phyloP scores from a whole-genome alignment of 2,888 invertebrate species.

The Anorthoa munda region DNA sequence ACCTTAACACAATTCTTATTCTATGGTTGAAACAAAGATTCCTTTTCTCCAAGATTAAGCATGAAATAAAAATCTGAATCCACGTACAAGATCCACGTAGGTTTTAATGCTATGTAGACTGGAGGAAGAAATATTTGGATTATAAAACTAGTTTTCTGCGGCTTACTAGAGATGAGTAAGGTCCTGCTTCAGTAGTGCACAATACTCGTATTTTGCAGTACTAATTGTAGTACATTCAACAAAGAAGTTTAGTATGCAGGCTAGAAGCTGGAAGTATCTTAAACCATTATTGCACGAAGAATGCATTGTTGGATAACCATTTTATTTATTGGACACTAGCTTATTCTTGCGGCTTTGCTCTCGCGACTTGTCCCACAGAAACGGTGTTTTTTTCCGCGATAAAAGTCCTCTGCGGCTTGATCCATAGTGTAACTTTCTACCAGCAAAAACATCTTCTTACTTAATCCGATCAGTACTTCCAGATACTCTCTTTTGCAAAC shows the following conservation, averaged over 20 bases:
- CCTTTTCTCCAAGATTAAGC: neutral
- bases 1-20: neutral
- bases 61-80: constrained; percentile 30
- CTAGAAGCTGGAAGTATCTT: neutral
- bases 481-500: too few species aligned
- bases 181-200: constrained; percentile 23
- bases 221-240: neutral
- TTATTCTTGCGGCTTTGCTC: too few species aligned
- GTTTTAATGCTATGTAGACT: constrained; percentile 13
- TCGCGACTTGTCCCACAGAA: too few species aligned
- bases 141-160: constrained; percentile 47
- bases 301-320: too few species aligned
- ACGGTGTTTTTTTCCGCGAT: too few species aligned
- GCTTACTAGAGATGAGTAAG: constrained; percentile 35
- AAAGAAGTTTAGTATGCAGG: neutral
- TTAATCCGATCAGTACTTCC: too few species aligned
- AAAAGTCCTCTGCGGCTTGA: too few species aligned
- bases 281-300: neutral
- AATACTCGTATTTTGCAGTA: constrained; percentile 23
- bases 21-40: neutral
- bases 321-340: too few species aligned
- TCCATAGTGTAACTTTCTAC: too few species aligned
- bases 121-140: constrained; percentile 45
- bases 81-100: constrained; percentile 1
- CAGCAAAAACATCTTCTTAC: too few species aligned